A percentile compares a stretch with the other conserved stretches of the same genome.
phyloP scores from a whole-genome alignment of 2,888 invertebrate genomes.

The Chrysolina americana region DNA sequence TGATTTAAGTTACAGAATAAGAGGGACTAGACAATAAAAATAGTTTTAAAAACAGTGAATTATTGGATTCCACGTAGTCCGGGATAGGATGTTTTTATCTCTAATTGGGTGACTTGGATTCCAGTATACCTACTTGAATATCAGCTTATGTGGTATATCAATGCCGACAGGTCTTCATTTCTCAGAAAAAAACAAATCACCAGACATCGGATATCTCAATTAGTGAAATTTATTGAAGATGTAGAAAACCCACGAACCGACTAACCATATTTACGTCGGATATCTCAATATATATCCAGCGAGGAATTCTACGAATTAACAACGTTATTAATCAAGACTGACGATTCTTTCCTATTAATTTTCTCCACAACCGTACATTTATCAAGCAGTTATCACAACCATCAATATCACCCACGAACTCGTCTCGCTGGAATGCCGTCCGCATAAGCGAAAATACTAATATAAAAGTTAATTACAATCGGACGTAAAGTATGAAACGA shows the following conservation, averaged over 20 bases:
- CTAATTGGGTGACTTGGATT: neutral
- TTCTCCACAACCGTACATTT: constrained; percentile 28
- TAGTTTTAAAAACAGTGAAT: too few relatives aligned
- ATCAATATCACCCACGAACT: constrained; percentile 33
- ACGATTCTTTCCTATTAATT: constrained; percentile 32
- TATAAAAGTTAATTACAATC: constrained; percentile 29
- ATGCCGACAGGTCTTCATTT: neutral
- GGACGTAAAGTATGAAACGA: constrained; percentile 9
- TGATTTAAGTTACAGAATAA: too few relatives aligned
- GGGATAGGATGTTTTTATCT: neutral
- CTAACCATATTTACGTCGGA: constrained; percentile 29
- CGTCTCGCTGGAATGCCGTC: constrained; percentile 12
- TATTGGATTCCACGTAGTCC: too few relatives aligned
- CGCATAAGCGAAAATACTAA: constrained; percentile 24
- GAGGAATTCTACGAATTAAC: constrained; percentile 28
- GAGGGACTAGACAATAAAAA: too few relatives aligned
- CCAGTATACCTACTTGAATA: constrained; percentile 4
- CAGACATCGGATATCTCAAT: constrained; percentile 19
- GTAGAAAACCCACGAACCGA: neutral
- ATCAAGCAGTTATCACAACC: constrained; percentile 32
- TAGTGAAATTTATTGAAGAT: constrained; percentile 16
- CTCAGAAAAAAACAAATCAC: constrained; percentile 19
- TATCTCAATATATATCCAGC: constrained; percentile 23
- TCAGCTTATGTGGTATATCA: neutral
- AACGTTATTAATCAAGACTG: constrained; percentile 26